Evolutionary conservation across 2,113 vertebrate genomes (phyloP), one percentile per base, ranked within the genome.

Genomic region (Bombycilla garrulus): DNA sequence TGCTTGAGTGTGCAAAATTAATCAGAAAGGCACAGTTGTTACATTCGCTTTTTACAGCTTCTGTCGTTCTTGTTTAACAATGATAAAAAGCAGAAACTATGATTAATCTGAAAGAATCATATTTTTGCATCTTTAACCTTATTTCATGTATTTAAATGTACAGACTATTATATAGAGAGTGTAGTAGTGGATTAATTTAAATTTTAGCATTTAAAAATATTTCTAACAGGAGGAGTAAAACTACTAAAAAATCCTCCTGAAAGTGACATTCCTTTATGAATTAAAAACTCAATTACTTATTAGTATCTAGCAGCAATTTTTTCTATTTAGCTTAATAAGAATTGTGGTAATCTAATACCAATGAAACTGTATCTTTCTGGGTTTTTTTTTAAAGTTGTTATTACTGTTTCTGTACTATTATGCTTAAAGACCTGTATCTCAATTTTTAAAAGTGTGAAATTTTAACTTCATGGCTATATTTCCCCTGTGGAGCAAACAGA

Each of bases 211-310:
- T 70, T 54, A 24, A 72, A 66, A 72, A 22, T 3, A 33, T 61
- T 90, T 93, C 20, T 70, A 35, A 65, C 9, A 66, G 47, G 12
- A 36, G 6, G 18, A 47, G 6, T 76, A 61, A 74, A 60, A 74
- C 20, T 56, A 6, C 2, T 38, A 40, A 58, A 47, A 78, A 19
- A 1, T 9, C 26, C 5, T 10, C 16, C 15, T 11, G 31, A 61
- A 66, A 83, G 23, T 50, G 1, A 8, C 8, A 44, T 54, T 11
- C 31, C 3, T 35, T 60, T 36, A 47, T 47, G 38, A 33, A 54
- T 54, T 28, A 21, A 36, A 67, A 64, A 0, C 3, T 38, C 0
- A 0, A 0, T 4, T 25, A 67, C 80, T 35, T 48, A 38, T 22
- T 35, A 62, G 23, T 33, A 14, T 57, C 21, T 88, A 35, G 24